Percentiles rank a stretch among this genome's conserved stretches.
Conservation (phyloP, 1,140 invertebrate species). For the Lepidostoma basale region DNA sequence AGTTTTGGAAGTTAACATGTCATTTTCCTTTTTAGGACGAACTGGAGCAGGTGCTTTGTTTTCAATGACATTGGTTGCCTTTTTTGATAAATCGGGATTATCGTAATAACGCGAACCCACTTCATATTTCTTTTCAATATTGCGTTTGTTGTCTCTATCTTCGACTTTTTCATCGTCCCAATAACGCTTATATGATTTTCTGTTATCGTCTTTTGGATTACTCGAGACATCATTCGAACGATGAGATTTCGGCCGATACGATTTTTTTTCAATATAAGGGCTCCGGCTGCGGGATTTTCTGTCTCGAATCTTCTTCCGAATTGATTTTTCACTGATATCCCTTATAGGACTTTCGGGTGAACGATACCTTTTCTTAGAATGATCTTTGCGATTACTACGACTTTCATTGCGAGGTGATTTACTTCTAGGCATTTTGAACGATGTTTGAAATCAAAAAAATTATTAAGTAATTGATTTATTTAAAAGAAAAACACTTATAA, state of each 20-base stretch:
- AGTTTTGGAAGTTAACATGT: slow-evolving; percentile 82
- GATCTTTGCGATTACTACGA: neutral
- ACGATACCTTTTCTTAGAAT: slow-evolving; percentile 13
- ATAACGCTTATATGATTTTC: slow-evolving; percentile 26
- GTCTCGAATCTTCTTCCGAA: neutral
- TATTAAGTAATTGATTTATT: too few species aligned
- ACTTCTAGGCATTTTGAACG: slow-evolving; percentile 23
- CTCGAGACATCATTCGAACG: neutral
- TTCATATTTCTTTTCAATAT: slow-evolving; percentile 23
- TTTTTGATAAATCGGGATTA: neutral
- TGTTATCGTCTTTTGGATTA: slow-evolving; percentile 10
- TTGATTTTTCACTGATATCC: neutral
- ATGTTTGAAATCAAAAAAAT: neutral
- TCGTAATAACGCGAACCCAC: slow-evolving; percentile 41
- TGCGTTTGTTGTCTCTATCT: neutral
- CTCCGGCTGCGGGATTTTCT: neutral
- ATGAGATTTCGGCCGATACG: neutral
- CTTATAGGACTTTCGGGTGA: neutral
- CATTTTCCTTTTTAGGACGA: slow-evolving; percentile 64
- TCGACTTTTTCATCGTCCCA: slow-evolving; percentile 30
- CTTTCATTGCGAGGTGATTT: slow-evolving; percentile 3
- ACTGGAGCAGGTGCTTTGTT: slow-evolving; percentile 45
- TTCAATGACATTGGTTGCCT: neutral
- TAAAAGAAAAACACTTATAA: too few species aligned
- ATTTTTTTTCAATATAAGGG: neutral